Percentiles rank a stretch among this genome's conserved stretches.
These are phyloP conservation scores for Anthonomus grandis DNA, from an alignment of 1,140 invertebrate species.

Conservation along the genomic window DNA sequence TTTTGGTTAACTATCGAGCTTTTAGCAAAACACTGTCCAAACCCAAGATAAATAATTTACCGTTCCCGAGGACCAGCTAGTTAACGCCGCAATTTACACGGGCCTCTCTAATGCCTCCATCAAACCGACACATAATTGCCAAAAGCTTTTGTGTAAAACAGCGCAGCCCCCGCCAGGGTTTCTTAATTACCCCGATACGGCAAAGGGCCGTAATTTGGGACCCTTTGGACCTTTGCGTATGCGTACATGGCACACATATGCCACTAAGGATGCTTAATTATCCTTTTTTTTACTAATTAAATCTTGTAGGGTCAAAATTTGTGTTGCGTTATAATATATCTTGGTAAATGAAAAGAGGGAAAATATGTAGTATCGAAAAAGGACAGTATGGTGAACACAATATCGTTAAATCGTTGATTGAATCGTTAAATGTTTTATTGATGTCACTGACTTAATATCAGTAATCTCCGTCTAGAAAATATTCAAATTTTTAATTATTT, in stretches of 20 bases:
- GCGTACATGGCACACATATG: slow-evolving; percentile 6
- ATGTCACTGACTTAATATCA: no score
- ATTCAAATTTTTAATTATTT: no score
- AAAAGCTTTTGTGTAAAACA: slow-evolving; percentile 17
- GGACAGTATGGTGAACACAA: no score
- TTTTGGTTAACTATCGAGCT: no score
- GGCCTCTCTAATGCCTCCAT: slow-evolving; percentile 20
- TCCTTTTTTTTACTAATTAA: slow-evolving; percentile 3
- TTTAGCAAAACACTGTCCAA: no score
- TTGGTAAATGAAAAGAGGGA: no score
- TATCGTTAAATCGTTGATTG: no score
- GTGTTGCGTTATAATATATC: no score
- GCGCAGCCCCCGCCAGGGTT: slow-evolving; percentile 11
- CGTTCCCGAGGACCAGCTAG: slow-evolving; percentile 3
- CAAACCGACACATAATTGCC: slow-evolving; percentile 21
- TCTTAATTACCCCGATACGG: slow-evolving; percentile 14
- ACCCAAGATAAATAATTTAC: slow-evolving; percentile 19
- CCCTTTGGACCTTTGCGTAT: not conserved
- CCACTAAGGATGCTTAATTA: slow-evolving; percentile 10
- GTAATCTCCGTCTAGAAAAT: no score
- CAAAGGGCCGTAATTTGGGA: slow-evolving; percentile 7
- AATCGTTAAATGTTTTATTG: no score
- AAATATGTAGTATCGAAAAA: no score
- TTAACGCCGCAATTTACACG: slow-evolving; percentile 16
- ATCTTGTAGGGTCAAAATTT: no score